Percentiles rank a stretch among this genome's conserved stretches.
These are phyloP conservation scores for Dendrocopos noguchii DNA, from an alignment of 2,113 vertebrate species.

Conservation along the genomic window DNA sequence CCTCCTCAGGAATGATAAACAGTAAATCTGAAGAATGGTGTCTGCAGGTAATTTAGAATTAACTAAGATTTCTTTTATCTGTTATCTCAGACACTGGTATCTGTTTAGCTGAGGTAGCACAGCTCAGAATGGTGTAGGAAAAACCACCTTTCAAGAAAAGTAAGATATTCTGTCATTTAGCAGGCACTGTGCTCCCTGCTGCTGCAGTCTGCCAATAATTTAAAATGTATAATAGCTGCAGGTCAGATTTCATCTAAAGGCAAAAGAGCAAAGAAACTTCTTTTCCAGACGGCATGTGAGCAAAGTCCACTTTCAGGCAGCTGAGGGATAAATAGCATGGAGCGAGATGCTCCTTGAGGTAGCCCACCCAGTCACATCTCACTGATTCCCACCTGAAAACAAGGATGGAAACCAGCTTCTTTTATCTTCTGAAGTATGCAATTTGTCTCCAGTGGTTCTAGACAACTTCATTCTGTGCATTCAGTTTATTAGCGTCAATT, in stretches of 20 bases:
- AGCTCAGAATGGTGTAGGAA: not conserved
- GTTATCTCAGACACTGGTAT: not conserved
- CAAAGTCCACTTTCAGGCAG: not conserved
- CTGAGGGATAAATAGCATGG: not conserved
- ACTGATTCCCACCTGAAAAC: not conserved
- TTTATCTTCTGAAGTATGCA: conserved; percentile 4
- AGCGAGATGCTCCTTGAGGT: not conserved
- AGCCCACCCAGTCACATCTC: not conserved
- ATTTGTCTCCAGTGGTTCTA: not conserved
- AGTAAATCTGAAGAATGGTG: not conserved
- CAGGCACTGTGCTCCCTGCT: not conserved
- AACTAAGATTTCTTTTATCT: not conserved
- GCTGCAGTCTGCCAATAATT: not conserved
- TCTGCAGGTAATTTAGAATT: not conserved
- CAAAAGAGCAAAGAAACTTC: not conserved
- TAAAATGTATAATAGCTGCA: not conserved
- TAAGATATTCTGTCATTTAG: not conserved
- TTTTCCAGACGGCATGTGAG: not conserved
- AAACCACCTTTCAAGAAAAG: not conserved
- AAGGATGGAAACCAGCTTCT: not conserved
- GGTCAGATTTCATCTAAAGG: not conserved
- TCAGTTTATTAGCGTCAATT: too few species aligned
- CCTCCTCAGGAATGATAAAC: not conserved
- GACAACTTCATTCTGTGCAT: not conserved
- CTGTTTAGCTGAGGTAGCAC: not conserved